These are phyloP conservation scores for Paraescarpia echinospica DNA, from an alignment of 1,140 invertebrate genomes.

Conservation along the genomic window DNA sequence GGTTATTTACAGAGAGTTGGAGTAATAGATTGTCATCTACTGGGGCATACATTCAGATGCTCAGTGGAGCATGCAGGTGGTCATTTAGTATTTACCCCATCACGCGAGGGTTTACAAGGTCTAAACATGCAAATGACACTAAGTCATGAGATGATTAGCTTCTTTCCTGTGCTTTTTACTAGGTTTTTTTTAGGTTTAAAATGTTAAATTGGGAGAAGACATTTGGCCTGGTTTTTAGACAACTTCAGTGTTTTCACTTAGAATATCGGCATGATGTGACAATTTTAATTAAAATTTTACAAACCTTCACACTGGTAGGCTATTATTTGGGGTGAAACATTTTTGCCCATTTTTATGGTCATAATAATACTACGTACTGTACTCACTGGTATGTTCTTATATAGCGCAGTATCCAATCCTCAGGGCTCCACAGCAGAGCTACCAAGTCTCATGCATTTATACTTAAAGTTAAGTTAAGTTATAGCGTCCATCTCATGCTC, in stretches of 20 bases:
- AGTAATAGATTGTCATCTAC: not conserved
- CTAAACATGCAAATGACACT: not conserved
- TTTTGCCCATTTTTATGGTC: not conserved
- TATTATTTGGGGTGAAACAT: not conserved
- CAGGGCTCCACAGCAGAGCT: no score
- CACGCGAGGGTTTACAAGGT: not conserved
- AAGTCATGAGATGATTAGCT: not conserved
- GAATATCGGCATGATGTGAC: no score
- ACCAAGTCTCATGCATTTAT: no score
- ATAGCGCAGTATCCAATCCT: no score
- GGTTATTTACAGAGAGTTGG: not conserved
- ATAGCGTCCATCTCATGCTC: no score
- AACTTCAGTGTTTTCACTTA: no score
- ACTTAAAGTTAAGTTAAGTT: no score
- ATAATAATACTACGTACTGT: no score
- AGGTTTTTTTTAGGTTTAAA: not conserved
- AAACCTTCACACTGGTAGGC: no score
- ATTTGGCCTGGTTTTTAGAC: not conserved
- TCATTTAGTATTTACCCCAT: not conserved
- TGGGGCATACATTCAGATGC: not conserved
- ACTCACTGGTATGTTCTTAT: no score
- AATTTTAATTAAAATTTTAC: no score
- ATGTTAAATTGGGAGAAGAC: not conserved
- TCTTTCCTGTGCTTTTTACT: not conserved
- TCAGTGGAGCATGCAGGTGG: not conserved